phyloP scores from a whole-genome alignment of 2,797 vertebrate genomes.

The Sphenodon punctatus region DNA sequence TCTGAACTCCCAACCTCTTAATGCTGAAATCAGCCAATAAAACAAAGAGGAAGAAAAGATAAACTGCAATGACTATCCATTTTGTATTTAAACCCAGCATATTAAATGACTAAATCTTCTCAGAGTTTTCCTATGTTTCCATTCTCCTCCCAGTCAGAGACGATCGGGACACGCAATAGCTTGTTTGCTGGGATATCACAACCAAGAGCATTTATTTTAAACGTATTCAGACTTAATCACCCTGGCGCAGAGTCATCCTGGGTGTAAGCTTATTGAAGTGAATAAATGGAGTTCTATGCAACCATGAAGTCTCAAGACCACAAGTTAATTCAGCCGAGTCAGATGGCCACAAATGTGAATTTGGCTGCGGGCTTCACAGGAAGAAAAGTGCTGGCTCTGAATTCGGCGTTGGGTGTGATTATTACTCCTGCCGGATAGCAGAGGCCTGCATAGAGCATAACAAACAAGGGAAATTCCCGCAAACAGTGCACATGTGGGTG shows the following conservation, averaged over 20 bases:
- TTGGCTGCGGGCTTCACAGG: background rate
- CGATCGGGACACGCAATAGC: background rate
- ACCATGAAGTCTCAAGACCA: background rate
- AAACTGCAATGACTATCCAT: background rate
- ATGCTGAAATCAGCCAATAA: background rate
- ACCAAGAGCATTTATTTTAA: background rate
- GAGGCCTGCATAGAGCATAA: too few species aligned
- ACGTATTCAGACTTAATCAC: background rate
- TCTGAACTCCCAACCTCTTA: background rate
- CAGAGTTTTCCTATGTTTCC: background rate
- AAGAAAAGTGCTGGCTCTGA: background rate
- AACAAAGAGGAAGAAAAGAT: background rate
- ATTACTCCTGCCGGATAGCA: too few species aligned
- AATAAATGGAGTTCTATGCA: background rate
- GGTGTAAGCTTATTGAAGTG: background rate
- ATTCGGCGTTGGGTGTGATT: background rate
- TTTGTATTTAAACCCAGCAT: background rate
- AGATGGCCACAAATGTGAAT: background rate
- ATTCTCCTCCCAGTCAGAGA: background rate
- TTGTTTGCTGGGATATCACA: background rate
- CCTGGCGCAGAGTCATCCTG: background rate
- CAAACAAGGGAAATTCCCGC: too few species aligned
- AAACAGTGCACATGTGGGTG: too few species aligned
- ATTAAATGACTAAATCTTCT: background rate
- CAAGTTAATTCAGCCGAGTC: background rate